Base-by-base conservation (phyloP, 2,113 vertebrate genomes). In the Opisthocomus hoazin region DNA sequence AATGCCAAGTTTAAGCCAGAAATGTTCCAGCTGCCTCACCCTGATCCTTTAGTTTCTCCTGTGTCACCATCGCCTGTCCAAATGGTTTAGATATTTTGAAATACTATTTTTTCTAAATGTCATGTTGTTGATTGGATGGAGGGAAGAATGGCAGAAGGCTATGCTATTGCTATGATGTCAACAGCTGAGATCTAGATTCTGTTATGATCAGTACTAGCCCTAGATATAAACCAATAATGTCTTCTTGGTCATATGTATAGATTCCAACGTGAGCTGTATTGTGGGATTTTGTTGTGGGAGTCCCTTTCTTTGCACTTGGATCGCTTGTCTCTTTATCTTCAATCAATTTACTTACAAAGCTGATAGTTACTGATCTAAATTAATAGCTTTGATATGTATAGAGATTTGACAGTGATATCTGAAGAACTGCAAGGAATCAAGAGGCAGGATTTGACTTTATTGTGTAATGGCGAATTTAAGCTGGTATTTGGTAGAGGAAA, bases 1-100 rank as follows among this genome's bases (percentile, higher is more conserved):
- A 99, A 99, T 97, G 98, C 98, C 97, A 99, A 98, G 97, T 98
- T 99, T 97, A 99, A 98, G 74, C 98, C 99, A 45, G 99, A 99
- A 97, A 98, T 99, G 98, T 98, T 98, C 96, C 98, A 97, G 11
- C 94, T 98, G 74, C 96, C 96, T 71, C 97, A 97, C 73, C 97
- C 98, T 24, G 98, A 98, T 96, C 98, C 98, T 29, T 96, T 98
- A 79, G 97, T 98, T 96, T 99, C 98, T 95, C 98, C 99, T 29
- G 98, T 99, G 84, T 99, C 98, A 34, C 98, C 98, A 32, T 98
- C 98, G 94, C 98, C 98, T 76, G 95, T 99, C 95, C 99, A 99
- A 95, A 99, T 99, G 98, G 98, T 98, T 91, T 94, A 98, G 96
- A 98, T 92, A 92, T 92, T 97, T 96, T 93, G 37, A 89, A 91